phyloP scores from a whole-genome alignment of 2,888 invertebrate species.

The Leptinotarsa rubiginosa region DNA sequence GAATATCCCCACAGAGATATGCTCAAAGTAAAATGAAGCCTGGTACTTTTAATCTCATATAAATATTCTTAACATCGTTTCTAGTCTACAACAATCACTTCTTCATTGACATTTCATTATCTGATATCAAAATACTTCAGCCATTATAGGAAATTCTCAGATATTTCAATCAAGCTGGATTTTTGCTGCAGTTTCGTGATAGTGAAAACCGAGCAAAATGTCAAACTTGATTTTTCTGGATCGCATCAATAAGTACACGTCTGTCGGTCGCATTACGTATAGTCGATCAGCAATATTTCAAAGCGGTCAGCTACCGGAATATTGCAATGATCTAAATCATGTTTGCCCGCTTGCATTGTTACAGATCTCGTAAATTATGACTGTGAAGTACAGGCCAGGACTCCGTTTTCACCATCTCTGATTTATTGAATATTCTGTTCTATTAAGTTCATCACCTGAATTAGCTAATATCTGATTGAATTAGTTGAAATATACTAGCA shows the following conservation, averaged over 20 bases:
- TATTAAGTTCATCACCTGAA: no score
- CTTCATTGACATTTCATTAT: no score
- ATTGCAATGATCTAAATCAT: conserved; percentile 55
- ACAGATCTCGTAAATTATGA: conserved; percentile 54
- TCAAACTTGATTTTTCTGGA: conserved; percentile 22
- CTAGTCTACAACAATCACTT: no score
- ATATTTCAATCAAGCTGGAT: background rate
- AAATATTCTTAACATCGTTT: no score
- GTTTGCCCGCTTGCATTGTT: conserved; percentile 54
- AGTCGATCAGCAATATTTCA: conserved; percentile 50
- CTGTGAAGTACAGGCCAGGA: conserved; percentile 32
- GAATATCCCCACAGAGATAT: no score
- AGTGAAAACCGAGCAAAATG: conserved; percentile 1
- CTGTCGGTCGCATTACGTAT: conserved; percentile 28
- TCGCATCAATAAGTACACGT: conserved; percentile 34
- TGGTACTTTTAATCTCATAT: no score
- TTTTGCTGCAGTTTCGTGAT: background rate
- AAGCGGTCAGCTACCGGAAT: conserved; percentile 51
- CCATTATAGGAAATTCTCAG: no score
- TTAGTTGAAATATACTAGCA: no score
- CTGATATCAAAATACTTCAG: no score
- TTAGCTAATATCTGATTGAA: background rate
- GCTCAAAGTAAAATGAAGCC: no score
- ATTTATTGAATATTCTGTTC: background rate
- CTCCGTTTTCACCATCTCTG: background rate